Evolutionary conservation across 2,797 vertebrate genomes (phyloP), one percentile per base, ranked within the genome.

Genomic region (Lemur catta): DNA sequence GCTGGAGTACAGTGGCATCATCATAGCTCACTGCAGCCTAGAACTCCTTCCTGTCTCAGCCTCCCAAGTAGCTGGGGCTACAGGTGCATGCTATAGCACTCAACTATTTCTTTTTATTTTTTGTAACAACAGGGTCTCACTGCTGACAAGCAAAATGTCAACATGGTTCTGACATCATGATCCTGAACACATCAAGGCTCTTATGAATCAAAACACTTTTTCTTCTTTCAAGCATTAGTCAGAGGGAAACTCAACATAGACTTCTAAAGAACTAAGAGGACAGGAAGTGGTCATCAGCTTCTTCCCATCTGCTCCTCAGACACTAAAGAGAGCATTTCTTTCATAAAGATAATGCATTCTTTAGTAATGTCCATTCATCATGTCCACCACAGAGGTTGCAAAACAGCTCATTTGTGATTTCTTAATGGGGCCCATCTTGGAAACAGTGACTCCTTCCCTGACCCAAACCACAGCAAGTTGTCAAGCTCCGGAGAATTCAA

Each of bases 171-270:
- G 69, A 94, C 57, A 85, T 90, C 86, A 91, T 2, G 65, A 85
- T 78, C 80, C 59, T 63, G 91, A 72, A 86, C 9, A 28, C n/a
- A 48, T 50, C 20, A 48, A 38, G 20, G 10, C 55, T 89, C 93
- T 94, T 96, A 52, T 81, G 85, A 97, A 88, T 38, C 84, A 95
- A 95, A 97, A 94, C 52, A 48, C 1, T 30, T 11, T 26, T 78
- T 72, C 65, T 86, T 76, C 35, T 76, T 57, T 3, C 3, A 2
- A 76, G 52, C 1, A 0, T 92, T 89, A 76, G 20, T 89, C 63
- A 90, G 17, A 91, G 59, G 71, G 81, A 72, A 72, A 78, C 6
- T 30, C 78, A 94, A 88, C 43, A 74, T 2, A 93, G 55, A 78
- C n/a, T 69, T 69, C 55, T 96, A 85, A 65, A 96, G 78, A 41